A percentile compares a stretch with the other conserved stretches of the same genome.
Conservation (phyloP, 2,113 vertebrate genomes). For the Anoura caudifer region DNA sequence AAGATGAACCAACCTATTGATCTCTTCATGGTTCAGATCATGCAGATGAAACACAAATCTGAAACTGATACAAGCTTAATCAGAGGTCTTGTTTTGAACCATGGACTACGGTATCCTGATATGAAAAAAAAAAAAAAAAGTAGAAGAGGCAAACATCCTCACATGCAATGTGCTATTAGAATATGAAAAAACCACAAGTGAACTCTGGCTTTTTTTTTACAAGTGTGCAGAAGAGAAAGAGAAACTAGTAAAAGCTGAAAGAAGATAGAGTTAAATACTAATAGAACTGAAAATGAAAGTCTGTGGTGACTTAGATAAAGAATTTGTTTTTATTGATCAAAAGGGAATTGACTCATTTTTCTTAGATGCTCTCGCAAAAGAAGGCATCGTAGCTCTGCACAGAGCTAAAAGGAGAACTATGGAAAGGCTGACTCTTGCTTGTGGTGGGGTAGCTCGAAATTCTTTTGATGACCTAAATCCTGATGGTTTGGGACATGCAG, state of each 20-base stretch:
- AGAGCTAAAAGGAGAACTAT: conserved; percentile 98
- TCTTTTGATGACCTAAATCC: conserved; percentile 92
- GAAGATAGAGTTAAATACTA: conserved; percentile 93
- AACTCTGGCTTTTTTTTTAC: conserved; percentile 96
- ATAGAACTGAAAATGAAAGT: conserved; percentile 90
- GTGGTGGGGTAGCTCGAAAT: conserved; percentile 94
- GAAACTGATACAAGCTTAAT: conserved; percentile 94
- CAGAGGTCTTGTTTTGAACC: conserved; percentile 93
- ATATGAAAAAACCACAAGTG: conserved; percentile 97
- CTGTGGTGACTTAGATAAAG: conserved; percentile 89
- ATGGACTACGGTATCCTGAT: conserved; percentile 94
- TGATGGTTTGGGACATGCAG: conserved; percentile 93
- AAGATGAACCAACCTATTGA: conserved; percentile 92
- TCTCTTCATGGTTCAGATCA: conserved; percentile 97
- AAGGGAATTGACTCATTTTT: conserved; percentile 98
- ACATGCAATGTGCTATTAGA: conserved; percentile 96
- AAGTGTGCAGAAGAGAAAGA: conserved; percentile 95
- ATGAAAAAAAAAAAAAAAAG: conserved; percentile 94
- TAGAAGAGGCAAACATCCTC: conserved; percentile 92
- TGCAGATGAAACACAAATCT: conserved; percentile 98
- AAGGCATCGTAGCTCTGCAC: conserved; percentile 94
- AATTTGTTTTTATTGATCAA: conserved; percentile 97
- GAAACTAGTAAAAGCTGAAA: conserved; percentile 95
- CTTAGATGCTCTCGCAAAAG: conserved; percentile 93
- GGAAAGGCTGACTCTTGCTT: conserved; percentile 94